These are phyloP conservation scores for Limonius californicus DNA, from an alignment of 1,140 invertebrate species.

Conservation along the genomic window DNA sequence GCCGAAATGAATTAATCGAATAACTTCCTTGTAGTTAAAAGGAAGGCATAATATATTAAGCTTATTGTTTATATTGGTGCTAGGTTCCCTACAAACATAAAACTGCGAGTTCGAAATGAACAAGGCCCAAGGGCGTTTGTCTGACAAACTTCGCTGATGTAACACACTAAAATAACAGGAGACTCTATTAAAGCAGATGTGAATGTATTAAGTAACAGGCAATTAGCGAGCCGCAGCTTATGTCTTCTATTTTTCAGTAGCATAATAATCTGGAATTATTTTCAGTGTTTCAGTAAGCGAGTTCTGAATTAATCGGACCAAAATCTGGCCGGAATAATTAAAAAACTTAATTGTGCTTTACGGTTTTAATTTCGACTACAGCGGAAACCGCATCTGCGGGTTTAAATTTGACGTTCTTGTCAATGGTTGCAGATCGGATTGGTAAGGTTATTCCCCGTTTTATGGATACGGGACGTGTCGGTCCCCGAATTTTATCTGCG, in stretches of 20 bases:
- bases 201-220: neutral
- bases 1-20: too few species aligned
- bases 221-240: neutral
- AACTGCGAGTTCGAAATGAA: too few species aligned
- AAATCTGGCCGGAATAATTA: constrained; percentile 9
- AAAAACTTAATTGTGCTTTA: constrained; percentile 9
- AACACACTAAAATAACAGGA: too few species aligned
- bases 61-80: too few species aligned
- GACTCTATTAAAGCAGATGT: too few species aligned
- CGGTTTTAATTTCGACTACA: constrained; percentile 7
- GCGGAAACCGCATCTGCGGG: neutral
- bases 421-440: neutral
- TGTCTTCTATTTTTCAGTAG: neutral
- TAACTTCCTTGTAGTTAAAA: too few species aligned
- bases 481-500: neutral
- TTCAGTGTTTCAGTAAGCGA: neutral
- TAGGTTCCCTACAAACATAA: too few species aligned
- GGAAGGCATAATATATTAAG: too few species aligned
- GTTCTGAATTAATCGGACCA: neutral
- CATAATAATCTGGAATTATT: neutral
- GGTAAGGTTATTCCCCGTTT: neutral
- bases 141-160: too few species aligned
- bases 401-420: neutral
- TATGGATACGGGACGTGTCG: neutral
- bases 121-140: too few species aligned